Conservation (phyloP, 53 echinoderm and acorn worm genomes). For the Paracentrotus lividus region DNA sequence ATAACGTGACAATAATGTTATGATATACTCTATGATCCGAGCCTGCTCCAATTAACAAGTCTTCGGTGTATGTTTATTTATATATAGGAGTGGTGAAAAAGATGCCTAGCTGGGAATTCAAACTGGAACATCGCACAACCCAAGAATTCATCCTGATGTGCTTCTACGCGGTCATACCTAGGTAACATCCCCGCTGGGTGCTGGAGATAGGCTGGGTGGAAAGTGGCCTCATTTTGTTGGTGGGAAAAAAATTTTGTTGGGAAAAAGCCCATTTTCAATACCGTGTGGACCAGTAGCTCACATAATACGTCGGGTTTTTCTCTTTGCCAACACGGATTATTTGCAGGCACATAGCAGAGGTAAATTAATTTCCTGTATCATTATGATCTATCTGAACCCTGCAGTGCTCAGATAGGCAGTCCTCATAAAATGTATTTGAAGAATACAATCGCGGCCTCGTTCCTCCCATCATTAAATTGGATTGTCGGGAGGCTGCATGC, state of each 20-base stretch:
- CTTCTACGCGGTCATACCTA: slow-evolving; percentile 28
- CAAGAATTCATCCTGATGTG: slow-evolving; percentile 40
- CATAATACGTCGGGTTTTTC: neutral
- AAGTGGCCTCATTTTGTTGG: slow-evolving; percentile 43
- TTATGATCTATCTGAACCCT: too few relatives aligned
- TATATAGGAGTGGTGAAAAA: neutral
- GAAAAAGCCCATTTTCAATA: slow-evolving; percentile 3
- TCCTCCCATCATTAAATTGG: too few relatives aligned
- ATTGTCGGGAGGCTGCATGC: too few relatives aligned
- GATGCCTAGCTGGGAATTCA: slow-evolving; percentile 12
- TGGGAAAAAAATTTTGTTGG: too few relatives aligned
- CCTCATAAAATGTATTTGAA: too few relatives aligned
- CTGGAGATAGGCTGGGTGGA: slow-evolving; percentile 19
- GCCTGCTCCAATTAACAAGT: too few relatives aligned
- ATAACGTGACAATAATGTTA: too few relatives aligned
- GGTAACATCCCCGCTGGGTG: slow-evolving; percentile 16
- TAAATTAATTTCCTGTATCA: neutral
- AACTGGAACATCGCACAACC: slow-evolving; percentile 19
- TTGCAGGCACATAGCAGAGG: slow-evolving; percentile 13
- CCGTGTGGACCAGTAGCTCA: slow-evolving; percentile 23
- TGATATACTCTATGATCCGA: too few relatives aligned
- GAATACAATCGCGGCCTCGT: too few relatives aligned
- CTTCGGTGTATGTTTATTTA: too few relatives aligned
- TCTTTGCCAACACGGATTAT: neutral
- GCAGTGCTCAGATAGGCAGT: too few relatives aligned